Base-by-base conservation (phyloP, 2,113 vertebrate species). In the Crocuta crocuta region DNA sequence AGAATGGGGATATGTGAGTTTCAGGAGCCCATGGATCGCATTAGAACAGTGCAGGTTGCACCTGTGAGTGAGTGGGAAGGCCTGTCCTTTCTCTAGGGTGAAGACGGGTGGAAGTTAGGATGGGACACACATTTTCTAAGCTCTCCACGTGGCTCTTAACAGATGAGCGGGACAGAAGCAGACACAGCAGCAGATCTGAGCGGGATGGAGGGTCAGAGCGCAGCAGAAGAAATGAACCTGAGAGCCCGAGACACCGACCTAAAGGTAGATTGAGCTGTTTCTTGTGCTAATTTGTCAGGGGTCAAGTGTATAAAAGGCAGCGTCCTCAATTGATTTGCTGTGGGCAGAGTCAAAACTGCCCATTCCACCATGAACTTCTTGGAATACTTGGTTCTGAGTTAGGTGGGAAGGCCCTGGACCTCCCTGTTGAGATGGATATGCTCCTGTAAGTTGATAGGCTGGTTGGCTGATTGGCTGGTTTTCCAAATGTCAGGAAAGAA, bases 81-180 rank as follows among this genome's bases (percentile, higher is more conserved):
- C 48, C 13, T 74, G 73, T 65, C 55, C 17, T 92, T 92, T 89
- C 92, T 98, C 33, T 6, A 83, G 95, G 61, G 50, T 76, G 50
- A 68, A 66, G 86, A 48, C 1, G 45, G 76, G 53, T 83, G 65
- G 78, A 31, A 83, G 13, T 48, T 71, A 17, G 76, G 39, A 10
- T 0, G 0, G 55, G 79, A 50, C n/a, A 19, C 19, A 1, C 5
- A 7, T 12, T 89, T 89, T 35, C 68, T 96, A 71, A 93, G 53
- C 11, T 68, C n/a, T 88, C 28, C 10, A 0, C 45, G 8, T 53
- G 28, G 17, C 80, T 98, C 50, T 97, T 87, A 1, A 2, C 93
- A 99, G 99, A 99, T 95, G 99, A 99, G 7, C 98, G 99, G 48
- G 99, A 99, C 10, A 98, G 99, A 92, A 98, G 99, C 76, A 98